Conservation (phyloP, 1,140 invertebrate genomes). For the Eumeta japonica region DNA sequence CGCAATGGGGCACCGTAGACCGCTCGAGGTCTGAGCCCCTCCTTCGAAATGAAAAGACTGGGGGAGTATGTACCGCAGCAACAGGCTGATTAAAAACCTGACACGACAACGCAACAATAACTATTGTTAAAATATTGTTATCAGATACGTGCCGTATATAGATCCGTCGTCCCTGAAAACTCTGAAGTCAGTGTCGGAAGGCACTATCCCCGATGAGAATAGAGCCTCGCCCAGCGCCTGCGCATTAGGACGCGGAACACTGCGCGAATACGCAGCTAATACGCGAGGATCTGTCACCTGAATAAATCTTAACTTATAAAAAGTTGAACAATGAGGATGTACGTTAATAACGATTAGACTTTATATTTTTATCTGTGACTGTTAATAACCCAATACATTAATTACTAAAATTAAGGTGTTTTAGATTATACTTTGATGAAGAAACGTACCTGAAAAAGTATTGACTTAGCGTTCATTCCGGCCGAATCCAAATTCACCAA, state of each 20-base stretch:
- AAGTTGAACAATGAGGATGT: too few species aligned
- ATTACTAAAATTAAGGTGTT: too few species aligned
- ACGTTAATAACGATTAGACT: too few species aligned
- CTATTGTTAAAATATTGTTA: too few species aligned
- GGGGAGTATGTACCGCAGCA: too few species aligned
- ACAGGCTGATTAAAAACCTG: too few species aligned
- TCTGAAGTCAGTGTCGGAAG: constrained; percentile 73
- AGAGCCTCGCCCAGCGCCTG: constrained; percentile 69
- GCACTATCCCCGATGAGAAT: constrained; percentile 68
- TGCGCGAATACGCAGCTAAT: constrained; percentile 50
- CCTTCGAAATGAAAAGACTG: too few species aligned
- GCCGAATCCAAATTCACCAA: constrained; percentile 71
- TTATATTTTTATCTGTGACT: too few species aligned
- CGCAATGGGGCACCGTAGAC: too few species aligned
- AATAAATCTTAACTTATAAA: too few species aligned
- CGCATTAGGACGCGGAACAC: constrained; percentile 63
- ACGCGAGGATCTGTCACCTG: constrained; percentile 1
- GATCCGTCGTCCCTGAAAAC: constrained; percentile 67
- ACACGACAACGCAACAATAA: too few species aligned
- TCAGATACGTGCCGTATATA: constrained; percentile 32
- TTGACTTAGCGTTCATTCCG: constrained; percentile 66
- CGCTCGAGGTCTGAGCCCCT: neutral
- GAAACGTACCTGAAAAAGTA: constrained; percentile 67
- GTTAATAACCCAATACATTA: too few species aligned
- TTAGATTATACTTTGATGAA: neutral